Conservation (phyloP, 2,113 vertebrate genomes). For the Callionymus lyra region DNA sequence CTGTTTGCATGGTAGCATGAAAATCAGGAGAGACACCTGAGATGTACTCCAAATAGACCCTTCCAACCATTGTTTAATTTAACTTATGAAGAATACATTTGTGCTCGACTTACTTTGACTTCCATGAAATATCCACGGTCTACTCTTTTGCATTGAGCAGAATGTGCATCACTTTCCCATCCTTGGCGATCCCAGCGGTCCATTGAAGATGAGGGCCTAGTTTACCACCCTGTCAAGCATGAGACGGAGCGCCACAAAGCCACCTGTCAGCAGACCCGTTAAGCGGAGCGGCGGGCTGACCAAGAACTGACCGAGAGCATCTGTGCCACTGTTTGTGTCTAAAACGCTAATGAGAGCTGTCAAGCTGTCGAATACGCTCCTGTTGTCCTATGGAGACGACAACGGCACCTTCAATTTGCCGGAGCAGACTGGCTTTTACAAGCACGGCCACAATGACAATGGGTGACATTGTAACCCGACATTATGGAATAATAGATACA, state of each 20-base stretch:
- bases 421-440: slow-evolving; percentile 53
- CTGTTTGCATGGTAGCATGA: too few relatives aligned
- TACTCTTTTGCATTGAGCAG: slow-evolving; percentile 7
- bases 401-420: slow-evolving; percentile 60
- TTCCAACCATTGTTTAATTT: too few relatives aligned
- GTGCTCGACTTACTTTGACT: too few relatives aligned
- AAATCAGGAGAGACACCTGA: too few relatives aligned
- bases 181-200: slow-evolving; percentile 46
- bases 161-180: slow-evolving; percentile 18
- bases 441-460: slow-evolving; percentile 18
- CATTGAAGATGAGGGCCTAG: slow-evolving; percentile 41
- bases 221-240: slow-evolving; percentile 55
- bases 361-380: slow-evolving; percentile 54
- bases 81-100: too few relatives aligned
- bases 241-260: slow-evolving; percentile 59
- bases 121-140: too few relatives aligned
- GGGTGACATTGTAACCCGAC: too few relatives aligned
- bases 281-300: slow-evolving; percentile 50
- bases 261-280: slow-evolving; percentile 57
- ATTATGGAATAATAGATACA: too few relatives aligned
- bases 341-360: slow-evolving; percentile 68
- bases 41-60: too few relatives aligned
- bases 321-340: slow-evolving; percentile 62
- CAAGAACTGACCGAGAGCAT: slow-evolving; percentile 59
- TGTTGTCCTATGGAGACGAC: slow-evolving; percentile 45